These are phyloP conservation scores for Tenthredo amoena DNA, from an alignment of 2,888 invertebrate genomes.

Conservation along the genomic window DNA sequence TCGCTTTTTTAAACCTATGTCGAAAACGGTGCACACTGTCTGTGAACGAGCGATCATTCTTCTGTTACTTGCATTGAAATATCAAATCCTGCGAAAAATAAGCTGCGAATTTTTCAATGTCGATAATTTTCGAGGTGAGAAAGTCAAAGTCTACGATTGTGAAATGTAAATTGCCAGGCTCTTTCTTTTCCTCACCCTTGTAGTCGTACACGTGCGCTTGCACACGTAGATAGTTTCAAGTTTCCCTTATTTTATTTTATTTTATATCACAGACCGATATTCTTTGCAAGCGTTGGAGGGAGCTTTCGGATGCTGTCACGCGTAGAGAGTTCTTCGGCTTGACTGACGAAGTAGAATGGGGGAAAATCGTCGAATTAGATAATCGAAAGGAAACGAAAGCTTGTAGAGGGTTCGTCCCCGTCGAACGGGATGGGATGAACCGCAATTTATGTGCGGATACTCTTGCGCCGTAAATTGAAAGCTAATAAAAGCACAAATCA, in stretches of 20 bases:
- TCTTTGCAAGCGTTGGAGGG: not conserved
- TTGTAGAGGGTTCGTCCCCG: not conserved
- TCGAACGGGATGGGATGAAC: not conserved
- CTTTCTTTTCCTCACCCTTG: not conserved
- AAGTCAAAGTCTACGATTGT: not conserved
- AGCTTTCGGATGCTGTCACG: constrained; percentile 6
- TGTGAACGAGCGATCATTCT: not conserved
- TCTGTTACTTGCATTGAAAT: not conserved
- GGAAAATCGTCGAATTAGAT: constrained; percentile 30
- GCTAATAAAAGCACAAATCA: not conserved
- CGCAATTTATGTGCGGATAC: constrained; percentile 23
- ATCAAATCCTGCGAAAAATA: not conserved
- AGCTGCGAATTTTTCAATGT: not conserved
- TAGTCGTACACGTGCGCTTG: not conserved
- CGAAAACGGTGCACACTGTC: too few species aligned
- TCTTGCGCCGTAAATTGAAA: not conserved
- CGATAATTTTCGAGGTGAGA: not conserved
- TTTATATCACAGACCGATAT: not conserved
- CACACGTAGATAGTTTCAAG: not conserved
- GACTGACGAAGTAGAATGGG: constrained; percentile 4
- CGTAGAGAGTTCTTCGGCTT: constrained; percentile 17
- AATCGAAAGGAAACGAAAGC: constrained; percentile 30
- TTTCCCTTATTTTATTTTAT: not conserved
- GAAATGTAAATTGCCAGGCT: not conserved
- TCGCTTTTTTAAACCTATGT: too few species aligned